Evolutionary conservation across 2,797 vertebrate genomes (phyloP), one percentile per base, ranked within the genome.

Genomic region (Spinibarbus caldwelli): DNA sequence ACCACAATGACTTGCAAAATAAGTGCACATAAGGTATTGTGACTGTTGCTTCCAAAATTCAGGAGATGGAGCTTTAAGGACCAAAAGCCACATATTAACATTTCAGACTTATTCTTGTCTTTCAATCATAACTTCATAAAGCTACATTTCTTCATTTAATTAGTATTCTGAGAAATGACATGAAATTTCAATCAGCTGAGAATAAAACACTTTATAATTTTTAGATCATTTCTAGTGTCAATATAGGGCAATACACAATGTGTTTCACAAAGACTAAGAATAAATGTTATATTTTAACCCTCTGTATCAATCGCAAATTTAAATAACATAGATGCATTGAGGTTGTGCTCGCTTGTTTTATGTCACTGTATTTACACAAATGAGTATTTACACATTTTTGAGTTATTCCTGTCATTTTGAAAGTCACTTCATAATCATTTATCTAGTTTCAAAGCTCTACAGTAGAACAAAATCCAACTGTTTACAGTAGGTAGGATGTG

Each of bases 301-400:
- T 59, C 34, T 73, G 43, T 17, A 45, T 67, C 41, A 49, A 7
- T 66, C 2, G 19, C 59, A 64, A 21, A 23, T 38, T 66, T 43
- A 77, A 17, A 31, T 26, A 29, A 52, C 31, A 52, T 43, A 4
- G 23, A 26, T 34, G 17, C 23, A 41, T 11, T 77, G 17, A 17
- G 17, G 45, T 67, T 47, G 14, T 5, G 2, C 31, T 76, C 0
- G n/a, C 71, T 77, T 77, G 45, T 77, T 82, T 83, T 67, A 52
- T 67, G 17, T 41, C 66, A 54, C 6, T 83, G 29, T 64, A 83
- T 84, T 84, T 6, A 54, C 23, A 38, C 17, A 54, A 54, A 47
- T 59, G 2, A n/a, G n/a, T n/a, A n/a, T n/a, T 15, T 52, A 0
- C n/a, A n/a, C n/a, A 21, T 59, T 75, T 64, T 49, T 36, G 8